Conservation (phyloP, 2,888 invertebrate species). For the Lydus trimaculatus region DNA sequence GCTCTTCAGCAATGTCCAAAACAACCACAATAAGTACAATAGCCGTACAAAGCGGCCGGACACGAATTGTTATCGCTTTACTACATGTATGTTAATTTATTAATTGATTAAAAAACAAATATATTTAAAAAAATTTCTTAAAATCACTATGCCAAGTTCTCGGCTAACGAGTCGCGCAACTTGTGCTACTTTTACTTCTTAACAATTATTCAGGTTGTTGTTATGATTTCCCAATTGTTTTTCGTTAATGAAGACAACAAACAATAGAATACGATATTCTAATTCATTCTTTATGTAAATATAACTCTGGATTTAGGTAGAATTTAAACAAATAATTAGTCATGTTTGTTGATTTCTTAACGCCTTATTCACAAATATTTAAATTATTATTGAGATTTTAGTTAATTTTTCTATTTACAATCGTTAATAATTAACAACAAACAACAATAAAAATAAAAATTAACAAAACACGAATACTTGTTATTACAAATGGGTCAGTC, state of each 20-base stretch:
- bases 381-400: not conserved
- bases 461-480: no score
- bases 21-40: conserved; percentile 91
- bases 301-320: not conserved
- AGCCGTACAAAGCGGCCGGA: conserved; percentile 86
- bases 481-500: not conserved
- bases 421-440: no score
- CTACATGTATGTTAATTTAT: conserved; percentile 76
- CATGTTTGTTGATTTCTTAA: not conserved
- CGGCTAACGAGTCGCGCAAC: conserved; percentile 3
- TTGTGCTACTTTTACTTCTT: not conserved
- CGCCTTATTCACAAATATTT: not conserved
- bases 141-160: not conserved
- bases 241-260: not conserved
- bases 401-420: not conserved
- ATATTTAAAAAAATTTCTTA: not conserved
- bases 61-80: conserved; percentile 86
- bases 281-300: not conserved
- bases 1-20: conserved; percentile 58
- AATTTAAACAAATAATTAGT: conserved; percentile 2
- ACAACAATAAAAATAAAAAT: no score
- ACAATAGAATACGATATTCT: not conserved
- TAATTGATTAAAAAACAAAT: not conserved
- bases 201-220: conserved; percentile 7
- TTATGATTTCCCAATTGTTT: conserved; percentile 3